Percentiles rank a stretch among this genome's conserved stretches.
Evolutionary conservation across 1,140 invertebrate genomes (phyloP).

Genomic region (Temnothorax curvispinosus): DNA sequence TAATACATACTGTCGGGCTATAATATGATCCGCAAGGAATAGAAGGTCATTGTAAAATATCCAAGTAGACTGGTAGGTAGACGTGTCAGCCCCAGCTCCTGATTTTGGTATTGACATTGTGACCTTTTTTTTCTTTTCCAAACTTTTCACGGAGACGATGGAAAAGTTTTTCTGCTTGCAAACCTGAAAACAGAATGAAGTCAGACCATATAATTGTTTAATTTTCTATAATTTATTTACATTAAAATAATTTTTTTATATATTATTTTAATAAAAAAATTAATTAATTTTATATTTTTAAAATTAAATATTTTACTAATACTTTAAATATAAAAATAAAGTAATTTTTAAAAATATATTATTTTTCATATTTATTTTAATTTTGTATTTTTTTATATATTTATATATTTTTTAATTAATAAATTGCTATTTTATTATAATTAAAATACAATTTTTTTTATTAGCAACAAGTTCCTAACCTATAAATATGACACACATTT

Average conservation of each 20-base stretch:
- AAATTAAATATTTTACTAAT: too few species aligned
- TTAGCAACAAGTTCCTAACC: too few species aligned
- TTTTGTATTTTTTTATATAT: too few species aligned
- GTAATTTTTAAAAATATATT: too few species aligned
- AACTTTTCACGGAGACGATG: conserved; percentile 10
- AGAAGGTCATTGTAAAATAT: conserved; percentile 6
- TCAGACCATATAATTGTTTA: not conserved
- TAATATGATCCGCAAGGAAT: conserved; percentile 2
- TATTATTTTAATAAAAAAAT: too few species aligned
- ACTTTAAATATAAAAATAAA: too few species aligned
- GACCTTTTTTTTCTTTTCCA: conserved; percentile 15
- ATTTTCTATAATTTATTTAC: not conserved
- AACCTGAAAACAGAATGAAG: not conserved
- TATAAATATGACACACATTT: not conserved
- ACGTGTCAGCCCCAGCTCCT: not conserved
- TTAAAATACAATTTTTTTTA: not conserved
- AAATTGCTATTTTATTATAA: not conserved
- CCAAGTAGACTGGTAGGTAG: conserved; percentile 8
- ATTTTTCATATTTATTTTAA: too few species aligned
- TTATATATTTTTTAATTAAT: too few species aligned
- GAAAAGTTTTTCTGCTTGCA: conserved; percentile 18
- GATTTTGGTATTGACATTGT: not conserved
- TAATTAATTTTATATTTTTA: too few species aligned
- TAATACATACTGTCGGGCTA: not conserved
- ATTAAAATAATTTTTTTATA: not conserved